These are phyloP conservation scores for Piprites chloris DNA, from an alignment of 2,113 vertebrate species.

Conservation along the genomic window DNA sequence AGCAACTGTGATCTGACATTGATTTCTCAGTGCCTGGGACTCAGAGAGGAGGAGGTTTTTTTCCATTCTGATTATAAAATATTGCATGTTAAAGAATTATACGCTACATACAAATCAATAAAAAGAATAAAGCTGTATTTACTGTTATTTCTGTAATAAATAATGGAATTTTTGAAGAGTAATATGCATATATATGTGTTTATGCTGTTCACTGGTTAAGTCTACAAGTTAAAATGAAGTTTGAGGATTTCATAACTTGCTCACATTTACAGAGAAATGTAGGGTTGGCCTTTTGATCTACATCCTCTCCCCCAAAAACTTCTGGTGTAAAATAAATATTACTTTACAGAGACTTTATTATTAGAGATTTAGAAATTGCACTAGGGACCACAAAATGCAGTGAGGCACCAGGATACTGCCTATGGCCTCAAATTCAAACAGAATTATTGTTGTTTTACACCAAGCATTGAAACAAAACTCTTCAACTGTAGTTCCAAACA, in stretches of 20 bases:
- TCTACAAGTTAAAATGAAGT: neutral
- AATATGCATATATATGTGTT: neutral
- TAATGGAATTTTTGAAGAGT: neutral
- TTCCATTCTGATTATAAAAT: conserved; percentile 66
- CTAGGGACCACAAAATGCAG: neutral
- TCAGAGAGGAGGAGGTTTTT: conserved; percentile 68
- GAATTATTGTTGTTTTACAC: neutral
- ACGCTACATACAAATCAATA: neutral
- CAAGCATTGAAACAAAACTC: neutral
- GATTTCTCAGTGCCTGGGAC: conserved; percentile 57
- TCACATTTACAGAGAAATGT: neutral
- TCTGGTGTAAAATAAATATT: neutral
- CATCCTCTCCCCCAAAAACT: neutral
- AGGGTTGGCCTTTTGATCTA: neutral
- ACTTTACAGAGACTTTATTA: neutral
- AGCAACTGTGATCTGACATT: conserved; percentile 28
- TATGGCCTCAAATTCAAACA: neutral
- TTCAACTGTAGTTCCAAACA: neutral
- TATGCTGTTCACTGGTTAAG: neutral
- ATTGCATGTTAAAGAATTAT: neutral
- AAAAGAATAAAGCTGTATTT: neutral
- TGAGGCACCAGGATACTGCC: neutral
- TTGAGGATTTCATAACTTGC: neutral
- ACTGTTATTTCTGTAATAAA: neutral
- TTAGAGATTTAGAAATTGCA: neutral